Evolutionary conservation across 2,888 invertebrate species (phyloP), one percentile per base, ranked within the genome.

Genomic region (Tridacna crocea): DNA sequence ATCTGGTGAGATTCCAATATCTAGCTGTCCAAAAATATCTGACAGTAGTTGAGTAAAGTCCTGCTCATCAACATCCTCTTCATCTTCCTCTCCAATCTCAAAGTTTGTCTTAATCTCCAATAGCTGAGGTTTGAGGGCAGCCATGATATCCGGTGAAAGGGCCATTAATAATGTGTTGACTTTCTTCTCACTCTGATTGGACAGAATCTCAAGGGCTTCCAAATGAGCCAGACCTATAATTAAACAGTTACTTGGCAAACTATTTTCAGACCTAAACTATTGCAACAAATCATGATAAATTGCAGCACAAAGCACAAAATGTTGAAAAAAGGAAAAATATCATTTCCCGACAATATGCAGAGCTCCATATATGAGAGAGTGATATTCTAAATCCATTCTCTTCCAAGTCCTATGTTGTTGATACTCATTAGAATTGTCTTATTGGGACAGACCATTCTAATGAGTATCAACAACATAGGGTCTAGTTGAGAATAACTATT

Each of bases 121-220:
- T 83, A 98, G 94, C 0, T 97, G 97, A 90, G 97, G 97, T 92
- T 97, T 96, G 75, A 97, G 95, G 8, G 97, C 96, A 63, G 95
- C 95, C 70, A 96, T 94, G 48, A 75, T 79, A 17, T 89, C 90
- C 8, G 88, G 83, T 2, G 91, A 77, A 75, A 92, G 82, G 22
- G 90, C 86, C 10, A 87, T 80, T 65, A 93, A 87, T 24, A 92
- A 80, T 10, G 89, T 85, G 83, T 92, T 92, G 12, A 93, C 91
- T 47, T 89, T 88, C 72, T 90, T 90, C 85, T 94, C 93, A 87
- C 94, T 97, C 94, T 98, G 97, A 87, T 96, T 96, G 0, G 98
- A 98, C 3, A 98, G 94, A 96, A 98, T 97, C 95, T 98, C 98
- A 66, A 98, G 94, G 0, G 98, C 98, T 95, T 98, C 98, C 82